Evolutionary conservation across 1,140 invertebrate genomes (phyloP).

Genomic region (Physella acuta): DNA sequence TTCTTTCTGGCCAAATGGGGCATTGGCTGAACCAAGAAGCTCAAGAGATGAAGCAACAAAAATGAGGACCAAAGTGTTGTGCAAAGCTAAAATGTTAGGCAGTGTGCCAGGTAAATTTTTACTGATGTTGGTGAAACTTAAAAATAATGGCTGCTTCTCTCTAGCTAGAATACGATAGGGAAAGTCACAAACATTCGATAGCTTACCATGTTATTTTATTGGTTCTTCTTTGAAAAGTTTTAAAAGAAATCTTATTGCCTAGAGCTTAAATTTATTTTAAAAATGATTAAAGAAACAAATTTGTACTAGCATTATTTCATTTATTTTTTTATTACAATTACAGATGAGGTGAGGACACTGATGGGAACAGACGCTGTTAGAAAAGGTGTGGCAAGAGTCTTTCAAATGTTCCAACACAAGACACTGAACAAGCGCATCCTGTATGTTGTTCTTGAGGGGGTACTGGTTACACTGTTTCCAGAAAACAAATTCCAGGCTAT

Average conservation of each 20-base stretch:
- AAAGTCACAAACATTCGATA: too few relatives aligned
- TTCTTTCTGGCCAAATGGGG: slow-evolving; percentile 77
- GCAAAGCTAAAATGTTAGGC: slow-evolving; percentile 81
- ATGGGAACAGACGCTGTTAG: slow-evolving; percentile 87
- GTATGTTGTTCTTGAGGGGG: slow-evolving; percentile 84
- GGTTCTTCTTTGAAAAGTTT: too few relatives aligned
- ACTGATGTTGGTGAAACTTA: too few relatives aligned
- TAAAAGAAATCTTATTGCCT: too few relatives aligned
- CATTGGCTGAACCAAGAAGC: slow-evolving; percentile 66
- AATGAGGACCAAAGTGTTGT: slow-evolving; percentile 79
- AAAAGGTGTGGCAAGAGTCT: slow-evolving; percentile 82
- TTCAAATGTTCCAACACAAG: slow-evolving; percentile 82
- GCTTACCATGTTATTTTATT: too few relatives aligned
- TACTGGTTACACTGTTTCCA: slow-evolving; percentile 76
- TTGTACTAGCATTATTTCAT: too few relatives aligned
- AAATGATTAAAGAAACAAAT: too few relatives aligned
- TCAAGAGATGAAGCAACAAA: slow-evolving; percentile 73
- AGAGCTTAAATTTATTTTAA: too few relatives aligned
- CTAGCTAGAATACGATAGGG: too few relatives aligned
- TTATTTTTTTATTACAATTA: too few relatives aligned
- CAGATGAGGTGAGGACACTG: slow-evolving; percentile 87
- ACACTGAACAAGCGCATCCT: slow-evolving; percentile 81
- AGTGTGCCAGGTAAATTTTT: slow-evolving; percentile 77
- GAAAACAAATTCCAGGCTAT: slow-evolving; percentile 70
- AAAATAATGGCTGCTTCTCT: too few relatives aligned